Base-by-base conservation (phyloP, 2,797 vertebrate species). In the Lemur catta region DNA sequence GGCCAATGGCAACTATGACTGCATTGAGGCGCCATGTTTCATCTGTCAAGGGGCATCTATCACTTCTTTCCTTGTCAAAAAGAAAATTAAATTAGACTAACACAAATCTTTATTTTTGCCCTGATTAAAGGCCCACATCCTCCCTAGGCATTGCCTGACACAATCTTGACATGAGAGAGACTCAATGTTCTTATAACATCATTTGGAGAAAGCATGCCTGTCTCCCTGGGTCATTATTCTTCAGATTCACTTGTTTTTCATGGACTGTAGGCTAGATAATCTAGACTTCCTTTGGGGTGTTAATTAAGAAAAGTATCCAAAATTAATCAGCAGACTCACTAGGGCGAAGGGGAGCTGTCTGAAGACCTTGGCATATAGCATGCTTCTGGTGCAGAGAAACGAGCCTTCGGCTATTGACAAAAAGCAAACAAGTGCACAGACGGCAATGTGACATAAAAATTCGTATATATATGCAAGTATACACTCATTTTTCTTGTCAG, bases 401-500 rank as follows among this genome's bases (percentile, higher is more conserved):
- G 97, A 99, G 99, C 99, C 99, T 98, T 99, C 99, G 99, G 99
- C 99, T 99, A 99, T 99, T 98, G 99, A 98, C 99, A 98, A 98
- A 98, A 98, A 98, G 98, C 98, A 99, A 99, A 99, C 99, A 99
- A 99, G 99, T 98, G 98, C 99, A 99, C 99, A 99, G 99, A 99
- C 99, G 98, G 99, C 97, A 98, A 98, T 99, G 98, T 99, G 99
- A 99, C 99, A 99, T 99, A 99, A 99, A 99, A 99, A 99, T 99
- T 99, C 99, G 99, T 99, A 99, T 99, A 99, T 98, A 99, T 99
- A 99, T 99, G 99, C 99, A 98, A 99, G 99, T 99, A 99, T 99
- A 99, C 99, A 99, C 99, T 99, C 99, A 99, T 99, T 99, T 99
- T 99, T 98, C 98, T 99, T 99, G 99, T 99, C 99, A 99, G 99